A percentile compares a stretch with the other conserved stretches of the same genome.
These are phyloP conservation scores for Drosophila rellima DNA, from an alignment of 2,888 invertebrate genomes.

Conservation along the genomic window DNA sequence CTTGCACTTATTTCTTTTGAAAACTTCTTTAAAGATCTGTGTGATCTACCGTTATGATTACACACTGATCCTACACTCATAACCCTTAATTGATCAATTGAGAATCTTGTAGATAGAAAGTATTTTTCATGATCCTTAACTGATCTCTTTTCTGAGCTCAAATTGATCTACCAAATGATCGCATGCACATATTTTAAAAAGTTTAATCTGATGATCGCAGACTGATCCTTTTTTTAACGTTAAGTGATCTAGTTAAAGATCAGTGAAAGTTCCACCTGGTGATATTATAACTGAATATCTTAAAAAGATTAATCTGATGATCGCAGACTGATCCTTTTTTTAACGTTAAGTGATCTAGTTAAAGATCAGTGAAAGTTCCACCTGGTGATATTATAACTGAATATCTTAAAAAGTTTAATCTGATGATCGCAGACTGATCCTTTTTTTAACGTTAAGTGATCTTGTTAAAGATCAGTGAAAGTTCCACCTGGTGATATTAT, in stretches of 20 bases:
- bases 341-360: background rate
- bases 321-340: background rate
- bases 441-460: background rate
- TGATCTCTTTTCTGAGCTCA: background rate
- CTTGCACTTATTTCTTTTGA: background rate
- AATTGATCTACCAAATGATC: background rate
- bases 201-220: background rate
- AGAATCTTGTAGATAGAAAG: background rate
- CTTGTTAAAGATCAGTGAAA: background rate
- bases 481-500: no score
- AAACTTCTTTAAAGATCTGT: background rate
- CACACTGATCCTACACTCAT: background rate
- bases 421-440: background rate
- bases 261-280: background rate
- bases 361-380: background rate
- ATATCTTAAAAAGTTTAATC: background rate
- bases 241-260: background rate
- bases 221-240: background rate
- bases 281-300: no score
- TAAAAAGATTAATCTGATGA: background rate
- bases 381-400: no score
- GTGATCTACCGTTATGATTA: background rate
- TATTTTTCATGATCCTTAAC: background rate
- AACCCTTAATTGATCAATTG: background rate
- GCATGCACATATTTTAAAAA: background rate